Percentiles rank a stretch among this genome's conserved stretches.
These are phyloP conservation scores for Callimorpha dominula DNA, from an alignment of 2,888 invertebrate genomes.

Conservation along the genomic window DNA sequence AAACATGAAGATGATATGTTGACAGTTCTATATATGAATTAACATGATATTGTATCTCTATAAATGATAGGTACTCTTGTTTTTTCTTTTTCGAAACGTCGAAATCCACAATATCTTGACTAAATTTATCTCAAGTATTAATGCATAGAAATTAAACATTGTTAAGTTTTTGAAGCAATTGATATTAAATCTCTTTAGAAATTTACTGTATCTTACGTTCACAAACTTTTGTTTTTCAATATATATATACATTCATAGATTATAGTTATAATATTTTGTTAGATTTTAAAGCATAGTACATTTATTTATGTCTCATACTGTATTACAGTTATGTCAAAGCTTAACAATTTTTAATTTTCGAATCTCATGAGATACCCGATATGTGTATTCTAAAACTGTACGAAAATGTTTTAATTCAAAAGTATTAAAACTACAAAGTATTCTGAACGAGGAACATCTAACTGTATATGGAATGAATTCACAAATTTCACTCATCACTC, in stretches of 20 bases:
- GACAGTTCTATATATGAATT: slow-evolving; percentile 5
- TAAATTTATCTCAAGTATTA: slow-evolving; percentile 8
- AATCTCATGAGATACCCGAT: slow-evolving; percentile 1
- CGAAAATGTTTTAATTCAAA: neutral
- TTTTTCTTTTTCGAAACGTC: slow-evolving; percentile 31
- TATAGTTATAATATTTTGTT: slow-evolving; percentile 56
- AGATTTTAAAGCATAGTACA: slow-evolving; percentile 35
- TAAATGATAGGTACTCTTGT: neutral
- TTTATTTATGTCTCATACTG: slow-evolving; percentile 35
- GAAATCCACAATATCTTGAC: slow-evolving; percentile 38
- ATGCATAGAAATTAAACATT: slow-evolving; percentile 29
- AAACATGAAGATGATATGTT: slow-evolving; percentile 10
- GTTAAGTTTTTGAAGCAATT: slow-evolving; percentile 28
- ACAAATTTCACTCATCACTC: neutral
- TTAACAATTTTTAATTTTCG: slow-evolving; percentile 41
- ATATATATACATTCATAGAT: slow-evolving; percentile 32
- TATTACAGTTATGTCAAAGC: slow-evolving; percentile 24
- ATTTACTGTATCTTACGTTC: no score
- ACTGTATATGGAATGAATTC: neutral
- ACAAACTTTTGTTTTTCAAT: neutral
- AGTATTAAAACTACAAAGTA: neutral
- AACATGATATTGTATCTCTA: slow-evolving; percentile 3
- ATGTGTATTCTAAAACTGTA: neutral
- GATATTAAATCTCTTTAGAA: no score
- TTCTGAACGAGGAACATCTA: neutral